Evolutionary conservation across 2,797 vertebrate species (phyloP).

Genomic region (Hyperoplus immaculatus): DNA sequence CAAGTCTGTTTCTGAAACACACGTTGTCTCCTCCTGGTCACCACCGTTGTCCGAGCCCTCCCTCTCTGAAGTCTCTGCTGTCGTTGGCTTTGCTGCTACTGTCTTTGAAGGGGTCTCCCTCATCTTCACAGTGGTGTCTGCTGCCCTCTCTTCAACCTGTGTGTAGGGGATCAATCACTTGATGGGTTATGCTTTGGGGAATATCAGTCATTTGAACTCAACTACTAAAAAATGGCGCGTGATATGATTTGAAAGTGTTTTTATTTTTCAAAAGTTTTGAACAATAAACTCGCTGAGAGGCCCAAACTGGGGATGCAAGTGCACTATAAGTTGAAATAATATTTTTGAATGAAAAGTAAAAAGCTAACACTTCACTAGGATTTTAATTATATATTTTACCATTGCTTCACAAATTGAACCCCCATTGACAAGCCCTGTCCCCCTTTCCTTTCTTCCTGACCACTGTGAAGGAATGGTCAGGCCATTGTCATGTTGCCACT

Average conservation of each 20-base stretch:
- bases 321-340: not conserved
- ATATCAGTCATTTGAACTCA: not conserved
- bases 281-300: not conserved
- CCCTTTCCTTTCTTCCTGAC: no score
- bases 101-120: not conserved
- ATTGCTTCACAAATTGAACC: no score
- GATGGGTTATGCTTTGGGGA: no score
- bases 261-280: not conserved
- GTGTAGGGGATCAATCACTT: no score
- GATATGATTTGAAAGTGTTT: not conserved
- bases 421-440: no score
- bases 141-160: conserved; percentile 50
- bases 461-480: no score
- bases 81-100: not conserved
- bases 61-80: conserved; percentile 37
- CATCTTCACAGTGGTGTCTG: conserved; percentile 8
- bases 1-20: conserved; percentile 73
- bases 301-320: not conserved
- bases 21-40: conserved; percentile 22
- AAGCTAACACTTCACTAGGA: not conserved
- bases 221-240: not conserved
- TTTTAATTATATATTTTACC: no score
- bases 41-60: conserved; percentile 50
- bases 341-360: not conserved
- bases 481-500: no score